These are phyloP conservation scores for Terrapene triunguis DNA, from an alignment of 2,113 vertebrate species.

Conservation along the genomic window DNA sequence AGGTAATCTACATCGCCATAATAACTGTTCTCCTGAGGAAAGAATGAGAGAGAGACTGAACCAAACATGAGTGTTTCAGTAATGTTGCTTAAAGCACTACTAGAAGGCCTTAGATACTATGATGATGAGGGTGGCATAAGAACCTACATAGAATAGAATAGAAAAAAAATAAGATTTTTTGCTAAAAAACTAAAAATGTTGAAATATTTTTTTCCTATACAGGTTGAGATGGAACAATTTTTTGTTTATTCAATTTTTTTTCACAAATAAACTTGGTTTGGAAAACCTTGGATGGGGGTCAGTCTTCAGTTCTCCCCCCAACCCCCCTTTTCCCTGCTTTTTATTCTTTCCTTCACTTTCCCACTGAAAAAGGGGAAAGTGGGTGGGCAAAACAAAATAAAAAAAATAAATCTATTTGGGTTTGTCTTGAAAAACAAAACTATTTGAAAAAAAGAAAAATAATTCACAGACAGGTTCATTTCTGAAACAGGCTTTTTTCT, in stretches of 20 bases:
- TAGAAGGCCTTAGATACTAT: not conserved
- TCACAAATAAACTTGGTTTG: not conserved
- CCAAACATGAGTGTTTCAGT: not conserved
- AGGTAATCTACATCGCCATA: not conserved
- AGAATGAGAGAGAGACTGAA: not conserved
- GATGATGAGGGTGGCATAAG: not conserved
- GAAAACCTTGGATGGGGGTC: not conserved
- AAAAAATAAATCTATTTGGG: not conserved
- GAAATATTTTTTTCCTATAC: not conserved
- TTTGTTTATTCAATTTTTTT: not conserved
- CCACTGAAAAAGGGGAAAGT: not conserved
- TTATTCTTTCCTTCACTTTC: not conserved
- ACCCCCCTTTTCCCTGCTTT: accelerated
- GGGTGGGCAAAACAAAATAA: not conserved
- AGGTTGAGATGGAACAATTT: not conserved
- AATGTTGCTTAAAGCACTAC: not conserved
- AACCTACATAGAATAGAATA: not conserved
- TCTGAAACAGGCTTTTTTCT: not conserved
- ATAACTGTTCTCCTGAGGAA: not conserved
- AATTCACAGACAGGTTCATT: not conserved
- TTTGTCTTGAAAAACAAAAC: not conserved
- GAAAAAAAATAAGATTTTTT: not conserved
- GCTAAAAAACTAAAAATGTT: not conserved
- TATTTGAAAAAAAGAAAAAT: not conserved
- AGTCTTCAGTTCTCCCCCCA: not conserved